Base-by-base conservation (phyloP, 2,113 vertebrate genomes). In the Burhinus bistriatus region DNA sequence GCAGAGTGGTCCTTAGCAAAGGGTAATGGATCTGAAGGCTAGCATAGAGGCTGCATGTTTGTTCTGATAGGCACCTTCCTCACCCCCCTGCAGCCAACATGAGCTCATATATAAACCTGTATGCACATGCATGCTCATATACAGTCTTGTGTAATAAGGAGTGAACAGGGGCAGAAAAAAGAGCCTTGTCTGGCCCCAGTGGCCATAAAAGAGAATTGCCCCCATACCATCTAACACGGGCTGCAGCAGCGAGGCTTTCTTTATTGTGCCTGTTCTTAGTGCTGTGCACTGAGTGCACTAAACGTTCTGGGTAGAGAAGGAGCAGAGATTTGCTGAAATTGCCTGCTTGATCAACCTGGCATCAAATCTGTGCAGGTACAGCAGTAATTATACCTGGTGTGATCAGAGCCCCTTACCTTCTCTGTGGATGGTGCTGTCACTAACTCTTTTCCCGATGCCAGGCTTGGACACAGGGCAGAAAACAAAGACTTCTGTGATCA, bases 151-250 rank as follows among this genome's bases (percentile, higher is more conserved):
- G 57, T 16, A 86, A n/a, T 26, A 47, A 65, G 26, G 13, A 75
- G 51, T 23, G 45, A 75, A 34, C 10, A 34, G 17, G 22, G 22
- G 62, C 12, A 59, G 68, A 19, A 58, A 45, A 78, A 45, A 94
- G 30, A 90, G 42, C 10, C 30, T 86, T 51, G 14, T 45, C 66
- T 89, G 75, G 62, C n/a, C 52, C 42, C 69, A 64, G 61, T 40
- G 65, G 69, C 51, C 51, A n/a, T 22, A 23, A 51, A 93, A 38
- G 1, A 57, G 42, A 70, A 83, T 66, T 81, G 71, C 20, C 49
- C 2, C 29, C 0, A 0, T 49, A 65, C 36, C 9, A 44, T 55
- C 47, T 29, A 76, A 58, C n/a, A 16, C 0, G 4, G 73, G 20
- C 47, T 54, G 29, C 1, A 8, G 62, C 38, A 75, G 49, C 1